These are phyloP conservation scores for Acropora yongei DNA, from an alignment of 64 coral and sea anemone species.

Conservation along the genomic window DNA sequence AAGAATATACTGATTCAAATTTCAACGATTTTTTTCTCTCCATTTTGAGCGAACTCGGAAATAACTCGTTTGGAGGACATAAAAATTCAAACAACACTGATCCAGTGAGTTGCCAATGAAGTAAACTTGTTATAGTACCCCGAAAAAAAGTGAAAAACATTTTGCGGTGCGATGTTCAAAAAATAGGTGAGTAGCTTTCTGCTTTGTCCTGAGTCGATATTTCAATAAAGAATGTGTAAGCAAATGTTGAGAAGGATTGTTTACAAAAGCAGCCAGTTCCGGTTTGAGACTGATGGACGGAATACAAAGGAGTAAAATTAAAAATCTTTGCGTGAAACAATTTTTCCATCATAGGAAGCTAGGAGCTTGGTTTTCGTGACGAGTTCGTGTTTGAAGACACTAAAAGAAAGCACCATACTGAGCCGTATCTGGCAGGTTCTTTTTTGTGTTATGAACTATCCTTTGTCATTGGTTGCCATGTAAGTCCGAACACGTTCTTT, in stretches of 20 bases:
- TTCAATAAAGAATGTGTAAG: no score
- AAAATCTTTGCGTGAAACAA: constrained; percentile 10
- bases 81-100: not conserved
- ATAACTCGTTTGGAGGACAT: no score
- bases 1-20: not conserved
- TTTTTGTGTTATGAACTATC: constrained; percentile 33
- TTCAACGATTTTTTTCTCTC: not conserved
- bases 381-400: constrained; percentile 40
- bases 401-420: constrained; percentile 26
- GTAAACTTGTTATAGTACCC: not conserved
- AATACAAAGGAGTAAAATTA: not conserved
- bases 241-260: no score
- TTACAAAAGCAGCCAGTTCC: not conserved
- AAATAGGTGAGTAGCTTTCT: no score
- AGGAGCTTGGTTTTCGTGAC: not conserved
- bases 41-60: not conserved
- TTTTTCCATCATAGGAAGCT: not conserved
- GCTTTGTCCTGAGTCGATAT: no score
- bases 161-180: not conserved
- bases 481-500: constrained; percentile 45
- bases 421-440: constrained; percentile 1
- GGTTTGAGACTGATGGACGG: no score
- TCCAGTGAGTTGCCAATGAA: not conserved
- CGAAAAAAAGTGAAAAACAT: not conserved
- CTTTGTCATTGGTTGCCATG: constrained; percentile 43